Conservation (phyloP, 2,888 invertebrate species). For the Rhingia campestris region DNA sequence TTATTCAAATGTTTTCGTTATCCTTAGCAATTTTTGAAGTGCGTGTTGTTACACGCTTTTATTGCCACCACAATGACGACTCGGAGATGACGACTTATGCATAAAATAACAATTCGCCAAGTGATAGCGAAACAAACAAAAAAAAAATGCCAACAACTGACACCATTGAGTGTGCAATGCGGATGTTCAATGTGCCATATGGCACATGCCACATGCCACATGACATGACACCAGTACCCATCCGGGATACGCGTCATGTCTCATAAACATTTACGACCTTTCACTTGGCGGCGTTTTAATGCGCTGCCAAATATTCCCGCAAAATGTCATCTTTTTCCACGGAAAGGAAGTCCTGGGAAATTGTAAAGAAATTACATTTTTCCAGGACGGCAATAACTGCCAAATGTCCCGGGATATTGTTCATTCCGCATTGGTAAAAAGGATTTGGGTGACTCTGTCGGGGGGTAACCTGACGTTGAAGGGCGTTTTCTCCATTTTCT, state of each 20-base stretch:
- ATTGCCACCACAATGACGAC: constrained; percentile 33
- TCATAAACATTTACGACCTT: constrained; percentile 73
- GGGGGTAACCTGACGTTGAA: constrained; percentile 45
- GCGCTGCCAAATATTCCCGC: constrained; percentile 53
- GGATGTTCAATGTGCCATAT: constrained; percentile 49
- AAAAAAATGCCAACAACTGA: constrained; percentile 68
- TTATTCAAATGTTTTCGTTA: constrained; percentile 61
- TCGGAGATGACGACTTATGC: constrained; percentile 54
- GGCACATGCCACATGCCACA: constrained; percentile 44
- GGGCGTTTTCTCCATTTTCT: constrained; percentile 19
- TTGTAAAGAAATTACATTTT: constrained; percentile 60
- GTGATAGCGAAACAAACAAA: constrained; percentile 14
- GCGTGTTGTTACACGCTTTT: constrained; percentile 66
- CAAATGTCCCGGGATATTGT: constrained; percentile 61
- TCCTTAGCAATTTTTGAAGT: constrained; percentile 62
- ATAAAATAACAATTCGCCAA: constrained; percentile 67
- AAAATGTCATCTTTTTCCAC: constrained; percentile 64
- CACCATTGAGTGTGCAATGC: constrained; percentile 41
- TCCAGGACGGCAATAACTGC: constrained; percentile 66
- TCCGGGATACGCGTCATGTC: constrained; percentile 66
- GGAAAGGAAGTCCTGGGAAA: not conserved
- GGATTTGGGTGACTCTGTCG: constrained; percentile 47
- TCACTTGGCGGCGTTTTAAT: constrained; percentile 67
- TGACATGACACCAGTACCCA: constrained; percentile 33
- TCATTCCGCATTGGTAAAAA: constrained; percentile 46